These are phyloP conservation scores for Drosophila neoperkinsi DNA, from an alignment of 2,888 invertebrate species.

Conservation along the genomic window DNA sequence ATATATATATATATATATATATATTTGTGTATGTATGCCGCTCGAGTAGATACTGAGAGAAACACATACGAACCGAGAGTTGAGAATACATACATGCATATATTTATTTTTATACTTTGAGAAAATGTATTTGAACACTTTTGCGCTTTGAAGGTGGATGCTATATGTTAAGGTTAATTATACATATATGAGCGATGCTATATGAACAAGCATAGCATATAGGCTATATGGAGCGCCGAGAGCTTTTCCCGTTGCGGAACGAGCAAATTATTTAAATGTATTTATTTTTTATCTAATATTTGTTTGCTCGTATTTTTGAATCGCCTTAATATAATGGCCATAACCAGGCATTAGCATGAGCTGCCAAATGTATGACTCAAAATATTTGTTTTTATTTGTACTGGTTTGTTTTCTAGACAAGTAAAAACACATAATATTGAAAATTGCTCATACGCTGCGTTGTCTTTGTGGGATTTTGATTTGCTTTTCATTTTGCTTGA, in stretches of 20 bases:
- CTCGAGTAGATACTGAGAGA: slow-evolving; percentile 33
- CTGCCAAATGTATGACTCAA: slow-evolving; percentile 60
- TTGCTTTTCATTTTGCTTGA: slow-evolving; percentile 58
- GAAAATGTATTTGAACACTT: slow-evolving; percentile 67
- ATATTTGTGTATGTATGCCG: not conserved
- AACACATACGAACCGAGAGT: slow-evolving; percentile 26
- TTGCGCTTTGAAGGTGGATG: slow-evolving; percentile 72
- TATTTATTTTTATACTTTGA: slow-evolving; percentile 78
- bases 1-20: not conserved
- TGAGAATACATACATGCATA: slow-evolving; percentile 35
- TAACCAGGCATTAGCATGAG: slow-evolving; percentile 17
- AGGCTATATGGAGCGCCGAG: slow-evolving; percentile 33
- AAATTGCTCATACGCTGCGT: slow-evolving; percentile 63
- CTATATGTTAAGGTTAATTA: slow-evolving; percentile 80
- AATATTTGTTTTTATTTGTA: slow-evolving; percentile 18
- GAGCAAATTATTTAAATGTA: slow-evolving; percentile 50
- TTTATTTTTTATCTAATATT: slow-evolving; percentile 21
- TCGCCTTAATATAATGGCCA: slow-evolving; percentile 27
- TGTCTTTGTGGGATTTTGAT: slow-evolving; percentile 60
- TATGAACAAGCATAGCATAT: slow-evolving; percentile 43
- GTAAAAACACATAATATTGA: slow-evolving; percentile 24
- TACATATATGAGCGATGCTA: slow-evolving; percentile 48
- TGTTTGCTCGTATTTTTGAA: slow-evolving; percentile 14
- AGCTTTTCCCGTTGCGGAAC: slow-evolving; percentile 58
- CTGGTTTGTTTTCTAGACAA: slow-evolving; percentile 15